Evolutionary conservation across 2,797 vertebrate genomes (phyloP).

Genomic region (Pseudochromis fuscus): DNA sequence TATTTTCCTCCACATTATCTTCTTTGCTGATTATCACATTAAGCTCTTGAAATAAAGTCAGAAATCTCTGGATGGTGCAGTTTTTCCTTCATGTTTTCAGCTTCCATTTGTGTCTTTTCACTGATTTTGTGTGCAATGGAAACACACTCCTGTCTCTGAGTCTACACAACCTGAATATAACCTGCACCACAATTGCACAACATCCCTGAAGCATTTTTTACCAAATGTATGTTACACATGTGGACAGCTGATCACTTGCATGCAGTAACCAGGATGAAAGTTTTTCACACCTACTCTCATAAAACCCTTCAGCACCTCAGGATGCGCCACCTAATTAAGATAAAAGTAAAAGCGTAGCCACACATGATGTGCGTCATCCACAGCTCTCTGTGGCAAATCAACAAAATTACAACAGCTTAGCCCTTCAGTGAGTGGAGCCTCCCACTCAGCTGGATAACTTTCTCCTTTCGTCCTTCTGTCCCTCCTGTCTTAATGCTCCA

Average conservation of each 20-base stretch:
- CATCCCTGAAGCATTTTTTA: neutral
- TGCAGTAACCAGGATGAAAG: neutral
- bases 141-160: too few relatives aligned
- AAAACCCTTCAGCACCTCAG: neutral
- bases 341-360: neutral
- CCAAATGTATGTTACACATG: neutral
- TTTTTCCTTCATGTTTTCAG: too few relatives aligned
- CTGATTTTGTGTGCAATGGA: neutral
- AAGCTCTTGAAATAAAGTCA: neutral
- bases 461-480: slow-evolving; percentile 15
- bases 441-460: slow-evolving; percentile 16
- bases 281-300: neutral
- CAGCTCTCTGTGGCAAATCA: slow-evolving; percentile 31
- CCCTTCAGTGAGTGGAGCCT: slow-evolving; percentile 23
- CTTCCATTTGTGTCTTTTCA: neutral
- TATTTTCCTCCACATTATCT: too few relatives aligned
- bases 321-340: neutral
- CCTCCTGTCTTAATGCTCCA: slow-evolving; percentile 28
- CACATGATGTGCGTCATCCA: neutral
- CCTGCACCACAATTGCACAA: neutral
- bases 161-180: neutral
- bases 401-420: slow-evolving; percentile 41
- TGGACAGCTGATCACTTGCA: neutral
- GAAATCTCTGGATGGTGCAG: too few relatives aligned
- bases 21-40: neutral